These are phyloP conservation scores for Arrhamphus sclerolepis DNA, from an alignment of 2,797 vertebrate species.

Conservation along the genomic window DNA sequence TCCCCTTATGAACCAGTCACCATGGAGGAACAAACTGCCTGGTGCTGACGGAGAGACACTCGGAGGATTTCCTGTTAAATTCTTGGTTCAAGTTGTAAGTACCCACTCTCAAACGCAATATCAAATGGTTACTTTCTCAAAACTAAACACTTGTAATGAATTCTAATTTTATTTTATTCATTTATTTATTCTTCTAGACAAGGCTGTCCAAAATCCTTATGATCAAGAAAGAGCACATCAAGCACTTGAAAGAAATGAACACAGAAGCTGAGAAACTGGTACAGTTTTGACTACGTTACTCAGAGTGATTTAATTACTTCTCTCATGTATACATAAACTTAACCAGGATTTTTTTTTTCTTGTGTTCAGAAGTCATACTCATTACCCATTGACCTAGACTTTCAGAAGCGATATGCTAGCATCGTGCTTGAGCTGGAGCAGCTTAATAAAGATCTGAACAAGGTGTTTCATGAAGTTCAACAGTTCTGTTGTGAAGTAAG, in stretches of 20 bases:
- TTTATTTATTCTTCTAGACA: conserved; percentile 83
- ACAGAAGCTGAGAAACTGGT: conserved; percentile 98
- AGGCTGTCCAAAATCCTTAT: conserved; percentile 98
- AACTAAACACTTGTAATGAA: background rate
- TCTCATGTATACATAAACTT: background rate
- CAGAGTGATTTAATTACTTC: background rate
- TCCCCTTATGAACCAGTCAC: conserved; percentile 91
- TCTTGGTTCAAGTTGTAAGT: conserved; percentile 98
- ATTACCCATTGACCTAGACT: conserved; percentile 90
- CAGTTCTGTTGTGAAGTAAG: conserved; percentile 95
- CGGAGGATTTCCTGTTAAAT: conserved; percentile 98
- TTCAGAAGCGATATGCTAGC: conserved; percentile 95
- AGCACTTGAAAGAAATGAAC: conserved; percentile 98
- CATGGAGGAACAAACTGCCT: conserved; percentile 92
- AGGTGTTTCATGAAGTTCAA: conserved; percentile 96
- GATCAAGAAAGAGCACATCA: conserved; percentile 99
- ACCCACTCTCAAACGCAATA: conserved; percentile 14
- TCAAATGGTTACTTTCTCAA: background rate
- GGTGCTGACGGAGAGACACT: conserved; percentile 92
- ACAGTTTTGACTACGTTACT: conserved; percentile 30
- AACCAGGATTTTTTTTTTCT: conserved; percentile 7
- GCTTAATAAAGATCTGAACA: conserved; percentile 98
- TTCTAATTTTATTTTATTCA: background rate
- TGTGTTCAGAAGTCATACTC: conserved; percentile 93
- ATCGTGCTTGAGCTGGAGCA: conserved; percentile 96